A percentile compares a stretch with the other conserved stretches of the same genome.
phyloP scores from a whole-genome alignment of 1,140 invertebrate species.

The Coptotermes formosanus region DNA sequence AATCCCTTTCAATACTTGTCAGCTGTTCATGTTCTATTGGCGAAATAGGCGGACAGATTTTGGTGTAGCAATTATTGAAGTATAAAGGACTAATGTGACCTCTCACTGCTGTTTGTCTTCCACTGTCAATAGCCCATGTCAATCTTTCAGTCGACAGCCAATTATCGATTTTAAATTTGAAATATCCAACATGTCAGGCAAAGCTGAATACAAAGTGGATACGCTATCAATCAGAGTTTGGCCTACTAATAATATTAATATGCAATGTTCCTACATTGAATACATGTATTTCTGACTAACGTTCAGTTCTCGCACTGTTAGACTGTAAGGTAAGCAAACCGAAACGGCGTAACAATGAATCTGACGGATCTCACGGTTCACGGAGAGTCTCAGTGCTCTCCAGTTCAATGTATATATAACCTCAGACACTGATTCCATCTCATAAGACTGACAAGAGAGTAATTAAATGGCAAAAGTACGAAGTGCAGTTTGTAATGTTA shows the following conservation, averaged over 20 bases:
- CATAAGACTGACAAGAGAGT: too few species aligned
- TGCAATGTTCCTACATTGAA: not conserved
- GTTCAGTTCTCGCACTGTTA: not conserved
- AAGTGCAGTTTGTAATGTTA: too few species aligned
- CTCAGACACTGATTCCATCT: too few species aligned
- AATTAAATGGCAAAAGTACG: too few species aligned
- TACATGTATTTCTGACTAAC: not conserved
- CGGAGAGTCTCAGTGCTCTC: too few species aligned
- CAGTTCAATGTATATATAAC: too few species aligned
- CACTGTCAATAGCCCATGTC: not conserved
- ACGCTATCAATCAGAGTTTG: not conserved
- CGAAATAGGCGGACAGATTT: not conserved
- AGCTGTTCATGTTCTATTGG: too few species aligned
- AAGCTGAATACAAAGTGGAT: not conserved
- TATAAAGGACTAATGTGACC: not conserved
- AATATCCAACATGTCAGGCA: not conserved
- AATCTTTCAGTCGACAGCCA: conserved; percentile 9
- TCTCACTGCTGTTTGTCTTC: not conserved
- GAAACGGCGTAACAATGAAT: not conserved
- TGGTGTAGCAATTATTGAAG: not conserved
- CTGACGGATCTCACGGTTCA: too few species aligned
- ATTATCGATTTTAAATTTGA: conserved; percentile 18
- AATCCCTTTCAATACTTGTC: too few species aligned
- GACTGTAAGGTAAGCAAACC: not conserved
- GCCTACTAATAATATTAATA: not conserved